Evolutionary conservation across 2,113 vertebrate species (phyloP).

Genomic region (Prinia subflava): DNA sequence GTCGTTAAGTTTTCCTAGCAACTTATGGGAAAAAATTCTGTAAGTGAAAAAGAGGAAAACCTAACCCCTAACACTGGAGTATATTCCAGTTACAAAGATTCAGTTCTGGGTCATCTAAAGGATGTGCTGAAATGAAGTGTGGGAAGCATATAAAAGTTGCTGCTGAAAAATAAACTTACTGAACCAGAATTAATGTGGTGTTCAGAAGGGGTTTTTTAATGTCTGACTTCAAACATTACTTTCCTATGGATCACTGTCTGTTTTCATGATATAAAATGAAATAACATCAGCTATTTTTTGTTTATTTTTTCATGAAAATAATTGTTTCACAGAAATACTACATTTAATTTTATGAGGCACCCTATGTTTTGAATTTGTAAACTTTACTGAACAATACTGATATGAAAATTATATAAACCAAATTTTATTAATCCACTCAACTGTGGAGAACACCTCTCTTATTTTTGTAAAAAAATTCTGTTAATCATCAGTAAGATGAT

Average conservation of each 20-base stretch:
- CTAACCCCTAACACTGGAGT: too few relatives aligned
- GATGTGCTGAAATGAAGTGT: not conserved
- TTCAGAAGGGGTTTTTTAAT: conserved; percentile 6
- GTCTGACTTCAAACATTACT: not conserved
- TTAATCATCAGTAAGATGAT: not conserved
- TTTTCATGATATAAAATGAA: not conserved
- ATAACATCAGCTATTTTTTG: not conserved
- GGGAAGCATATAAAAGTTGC: not conserved
- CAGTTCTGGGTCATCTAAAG: not conserved
- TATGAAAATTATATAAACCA: not conserved
- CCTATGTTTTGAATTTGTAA: not conserved
- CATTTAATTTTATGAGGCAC: not conserved
- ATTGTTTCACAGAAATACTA: not conserved
- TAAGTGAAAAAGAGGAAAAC: too few relatives aligned
- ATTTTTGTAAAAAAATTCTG: not conserved
- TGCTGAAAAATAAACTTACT: conserved; percentile 38
- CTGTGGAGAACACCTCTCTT: not conserved
- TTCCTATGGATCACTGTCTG: not conserved
- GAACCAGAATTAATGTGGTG: not conserved
- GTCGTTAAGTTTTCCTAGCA: too few relatives aligned
- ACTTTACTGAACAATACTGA: not conserved
- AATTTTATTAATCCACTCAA: not conserved
- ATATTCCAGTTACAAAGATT: not conserved
- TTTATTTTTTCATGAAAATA: not conserved
- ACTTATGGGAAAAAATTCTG: too few relatives aligned